phyloP scores from a whole-genome alignment of 2,797 vertebrate species.

The Glossophaga mutica region DNA sequence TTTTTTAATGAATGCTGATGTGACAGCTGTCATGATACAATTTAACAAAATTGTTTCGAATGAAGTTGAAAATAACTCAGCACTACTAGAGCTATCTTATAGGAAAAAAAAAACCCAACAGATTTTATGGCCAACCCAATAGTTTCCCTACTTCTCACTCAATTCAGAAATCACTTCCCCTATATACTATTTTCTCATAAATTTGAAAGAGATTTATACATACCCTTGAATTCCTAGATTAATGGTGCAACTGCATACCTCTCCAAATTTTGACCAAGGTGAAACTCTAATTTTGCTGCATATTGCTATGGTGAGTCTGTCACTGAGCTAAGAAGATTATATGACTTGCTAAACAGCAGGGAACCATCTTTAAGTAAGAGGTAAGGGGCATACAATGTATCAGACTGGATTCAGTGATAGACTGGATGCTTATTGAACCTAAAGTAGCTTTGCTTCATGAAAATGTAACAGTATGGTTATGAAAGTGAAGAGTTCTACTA shows the following conservation, averaged over 20 bases:
- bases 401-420: not conserved
- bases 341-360: not conserved
- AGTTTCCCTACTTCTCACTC: not conserved
- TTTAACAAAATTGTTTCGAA: not conserved
- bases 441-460: not conserved
- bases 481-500: not conserved
- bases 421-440: not conserved
- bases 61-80: not conserved
- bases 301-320: not conserved
- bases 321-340: not conserved
- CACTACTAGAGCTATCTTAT: not conserved
- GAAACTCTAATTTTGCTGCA: not conserved
- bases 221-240: not conserved
- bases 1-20: not conserved
- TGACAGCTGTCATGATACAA: not conserved
- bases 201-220: not conserved
- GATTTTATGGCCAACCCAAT: not conserved
- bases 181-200: not conserved
- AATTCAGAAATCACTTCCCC: not conserved
- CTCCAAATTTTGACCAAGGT: not conserved
- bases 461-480: not conserved
- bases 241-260: not conserved
- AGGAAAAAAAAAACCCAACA: not conserved
- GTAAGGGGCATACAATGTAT: not conserved
- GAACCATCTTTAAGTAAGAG: not conserved